Conservation (phyloP, 2,888 invertebrate genomes). For the Chaetoderma sp. region DNA sequence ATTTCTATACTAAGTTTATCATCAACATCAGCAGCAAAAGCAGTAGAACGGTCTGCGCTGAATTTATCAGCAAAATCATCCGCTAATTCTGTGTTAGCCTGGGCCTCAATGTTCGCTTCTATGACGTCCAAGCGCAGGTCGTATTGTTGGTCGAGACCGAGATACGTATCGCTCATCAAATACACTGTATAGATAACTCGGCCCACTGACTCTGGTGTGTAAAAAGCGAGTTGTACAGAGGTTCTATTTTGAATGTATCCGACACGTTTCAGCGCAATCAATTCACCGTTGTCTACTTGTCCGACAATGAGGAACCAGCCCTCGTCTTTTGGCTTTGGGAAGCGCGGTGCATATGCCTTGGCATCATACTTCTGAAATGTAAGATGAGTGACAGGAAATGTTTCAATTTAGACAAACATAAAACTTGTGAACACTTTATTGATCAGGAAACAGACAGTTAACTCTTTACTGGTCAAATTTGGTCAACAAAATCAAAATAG, state of each 20-base stretch:
- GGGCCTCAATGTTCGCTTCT: conserved; percentile 56
- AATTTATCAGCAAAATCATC: no score
- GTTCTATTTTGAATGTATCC: conserved; percentile 53
- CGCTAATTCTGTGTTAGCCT: conserved; percentile 59
- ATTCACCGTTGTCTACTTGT: conserved; percentile 77
- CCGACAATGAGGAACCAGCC: conserved; percentile 95
- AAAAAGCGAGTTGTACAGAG: conserved; percentile 73
- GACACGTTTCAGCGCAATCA: conserved; percentile 85
- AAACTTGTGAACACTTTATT: background rate
- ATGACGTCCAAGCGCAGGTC: conserved; percentile 71
- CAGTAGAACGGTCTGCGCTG: no score
- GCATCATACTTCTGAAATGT: conserved; percentile 67
- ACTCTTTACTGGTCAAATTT: no score
- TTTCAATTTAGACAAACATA: background rate
- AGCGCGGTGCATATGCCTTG: conserved; percentile 83
- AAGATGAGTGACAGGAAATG: background rate
- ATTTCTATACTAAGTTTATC: no score
- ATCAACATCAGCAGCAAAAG: no score
- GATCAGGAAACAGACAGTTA: background rate
- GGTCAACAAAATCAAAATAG: no score
- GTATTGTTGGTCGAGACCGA: conserved; percentile 94
- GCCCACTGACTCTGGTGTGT: conserved; percentile 74
- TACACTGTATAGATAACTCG: conserved; percentile 84
- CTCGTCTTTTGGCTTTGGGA: conserved; percentile 93
- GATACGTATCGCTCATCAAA: conserved; percentile 90